Evolutionary conservation across 2,113 vertebrate species (phyloP), one percentile per base, ranked within the genome.

Genomic region (Petaurus breviceps): DNA sequence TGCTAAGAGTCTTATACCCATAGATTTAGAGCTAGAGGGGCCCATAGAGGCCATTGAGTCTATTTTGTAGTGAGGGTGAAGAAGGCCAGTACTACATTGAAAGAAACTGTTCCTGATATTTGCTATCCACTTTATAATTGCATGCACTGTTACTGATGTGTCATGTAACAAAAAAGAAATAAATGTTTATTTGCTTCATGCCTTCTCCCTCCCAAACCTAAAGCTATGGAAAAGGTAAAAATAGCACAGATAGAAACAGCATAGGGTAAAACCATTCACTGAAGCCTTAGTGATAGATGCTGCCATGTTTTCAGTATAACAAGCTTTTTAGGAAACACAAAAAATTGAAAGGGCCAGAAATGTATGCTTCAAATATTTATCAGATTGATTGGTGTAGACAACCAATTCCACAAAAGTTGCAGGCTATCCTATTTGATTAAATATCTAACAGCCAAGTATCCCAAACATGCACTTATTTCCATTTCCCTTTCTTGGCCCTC

Each of bases 111-210:
- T 90, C 77, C 16, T n/a, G 89, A 90, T 55, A 19, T 95, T 51
- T 49, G 23, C 31, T 53, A 90, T 54, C 54, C 46, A 3, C 16
- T 25, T 19, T 57, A 49, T 51, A 84, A 51, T 94, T 92, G 84
- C 23, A 61, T 31, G 77, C 3, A 93, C n/a, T 94, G 96, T 96
- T 94, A 92, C n/a, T 37, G 61, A 92, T 23, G 47, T 0, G 50
- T 31, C 95, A 95, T 31, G 92, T 91, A 94, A 43, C 8, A 46
- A 94, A 92, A 61, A 28, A 49, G 47, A 92, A 94, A 95, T 51
- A 24, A 37, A 68, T 68, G 57, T 12, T 16, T 68, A 37, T 68
- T 68, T 68, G 93, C 26, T 50, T 89, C 0, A n/a, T 19, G 68
- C 3, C 51, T 94, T 90, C 84, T 94, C 51, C 92, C 96, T 92